Base-by-base conservation (phyloP, 2,888 invertebrate species). In the Scrobipalpa atriplicella region DNA sequence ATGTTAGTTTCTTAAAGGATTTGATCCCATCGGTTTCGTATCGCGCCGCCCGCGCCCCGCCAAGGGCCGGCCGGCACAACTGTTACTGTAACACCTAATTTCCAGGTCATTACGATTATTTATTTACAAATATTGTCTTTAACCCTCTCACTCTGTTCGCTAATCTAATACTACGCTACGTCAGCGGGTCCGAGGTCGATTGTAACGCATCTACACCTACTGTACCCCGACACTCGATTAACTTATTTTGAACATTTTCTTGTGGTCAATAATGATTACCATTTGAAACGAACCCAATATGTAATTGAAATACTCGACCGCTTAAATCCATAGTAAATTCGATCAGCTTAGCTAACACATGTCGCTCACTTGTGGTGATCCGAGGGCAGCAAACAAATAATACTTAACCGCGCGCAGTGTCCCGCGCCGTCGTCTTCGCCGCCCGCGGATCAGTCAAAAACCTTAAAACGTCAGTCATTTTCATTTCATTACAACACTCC, bases 101-200 rank as follows among this genome's bases (percentile, higher is more conserved):
- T 78, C 82, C 90, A 90, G 90, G 89, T 87, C 81, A 88, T 90
- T 91, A 92, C 90, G 81, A 85, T 89, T 89, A 90, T 87, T 86
- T 92, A 92, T 92, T 89, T 93, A 93, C 93, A 93, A 92, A 93
- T 93, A 93, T 93, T 93, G 93, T 93, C 93, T 92, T 92, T 87
- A 92, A 92, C 92, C 93, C 92, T 92, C 92, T 92, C 93, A 89
- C 92, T 93, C 92, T 91, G 92, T 89, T 89, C 90, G 83, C 90
- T 91, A 91, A 79, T 80, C 90, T 92, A 91, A 84, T 80, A 76
- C 91, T 92, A 92, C 85, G 86, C 90, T 90, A 92, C 87, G 84
- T 78, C 89, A 87, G 90, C 91, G 85, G 83, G 79, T 78, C 82
- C 86, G 87, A 87, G 86, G 86, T 88, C 90, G 89, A 84, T 84